Evolutionary conservation across 2,888 invertebrate species (phyloP), one percentile per base, ranked within the genome.

Genomic region (Agonopterix alstromeriana): DNA sequence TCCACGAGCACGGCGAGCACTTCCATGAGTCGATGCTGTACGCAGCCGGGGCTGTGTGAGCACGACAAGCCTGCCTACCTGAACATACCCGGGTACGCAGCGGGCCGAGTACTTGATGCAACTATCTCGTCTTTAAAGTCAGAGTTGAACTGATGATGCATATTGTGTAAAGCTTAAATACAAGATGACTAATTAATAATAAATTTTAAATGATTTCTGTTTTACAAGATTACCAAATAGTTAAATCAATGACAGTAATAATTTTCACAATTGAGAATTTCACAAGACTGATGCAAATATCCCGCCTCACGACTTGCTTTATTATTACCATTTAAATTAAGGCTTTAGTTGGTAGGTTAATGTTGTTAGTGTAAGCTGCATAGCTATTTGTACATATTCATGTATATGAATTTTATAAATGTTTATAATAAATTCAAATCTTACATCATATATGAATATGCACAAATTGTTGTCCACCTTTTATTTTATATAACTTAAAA

Each of bases 231-330:
- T 82, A 87, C 86, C 85, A 86, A 83, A 87, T 83, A 86, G 76
- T 74, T 76, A 71, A 79, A 79, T 65, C 62, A 71, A 73, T 78
- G 70, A 84, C 83, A 77, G 82, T 82, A 78, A 82, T 74, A 73
- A 82, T 83, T 83, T 86, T 86, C 83, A 81, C 74, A 73, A 78
- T 80, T 84, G 83, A 88, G 74, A 87, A 84, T 84, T 85, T 83
- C 85, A 88, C 87, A 88, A 88, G 88, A 88, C 88, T 88, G 88
- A 88, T 87, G 85, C 87, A 87, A 88, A 88, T 88, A 83, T 88
- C 88, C 88, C 88, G 88, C 88, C 88, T 88, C 88, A 87, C 82
- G 77, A 88, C 86, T 88, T 88, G 88, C 88, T 88, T 88, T 88
- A 88, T 87, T 82, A 86, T 87, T 88, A 88, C 88, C 87, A 87